phyloP scores from a whole-genome alignment of 2,888 invertebrate genomes.

The Tineola bisselliella region DNA sequence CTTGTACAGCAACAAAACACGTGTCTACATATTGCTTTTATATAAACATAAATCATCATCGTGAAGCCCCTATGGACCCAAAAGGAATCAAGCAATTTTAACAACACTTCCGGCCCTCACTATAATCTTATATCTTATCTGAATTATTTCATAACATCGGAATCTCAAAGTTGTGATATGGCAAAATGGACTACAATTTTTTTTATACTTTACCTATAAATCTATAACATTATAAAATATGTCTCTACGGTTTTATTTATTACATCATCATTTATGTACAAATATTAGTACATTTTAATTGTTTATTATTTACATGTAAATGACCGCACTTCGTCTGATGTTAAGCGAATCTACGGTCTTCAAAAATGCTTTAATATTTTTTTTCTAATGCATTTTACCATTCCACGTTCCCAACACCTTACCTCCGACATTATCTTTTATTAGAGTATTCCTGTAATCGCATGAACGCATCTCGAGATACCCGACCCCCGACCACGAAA shows the following conservation, averaged over 20 bases:
- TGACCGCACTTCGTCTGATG: too few species aligned
- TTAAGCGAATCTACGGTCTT: too few species aligned
- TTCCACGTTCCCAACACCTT: not conserved
- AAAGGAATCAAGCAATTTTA: not conserved
- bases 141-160: constrained; percentile 6
- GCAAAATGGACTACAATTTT: not conserved
- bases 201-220: too few species aligned
- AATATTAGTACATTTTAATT: too few species aligned
- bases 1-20: too few species aligned
- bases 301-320: too few species aligned
- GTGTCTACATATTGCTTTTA: not conserved
- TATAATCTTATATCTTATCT: not conserved
- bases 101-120: not conserved
- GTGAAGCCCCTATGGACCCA: not conserved
- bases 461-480: constrained; percentile 3
- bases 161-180: not conserved
- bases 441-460: not conserved
- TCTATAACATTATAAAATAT: too few species aligned
- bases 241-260: too few species aligned
- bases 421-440: constrained; percentile 3
- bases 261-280: too few species aligned
- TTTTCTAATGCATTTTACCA: not conserved
- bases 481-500: not conserved
- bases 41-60: not conserved
- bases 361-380: too few species aligned